These are phyloP conservation scores for Leucoptera coffeella DNA, from an alignment of 2,888 invertebrate species.

Conservation along the genomic window DNA sequence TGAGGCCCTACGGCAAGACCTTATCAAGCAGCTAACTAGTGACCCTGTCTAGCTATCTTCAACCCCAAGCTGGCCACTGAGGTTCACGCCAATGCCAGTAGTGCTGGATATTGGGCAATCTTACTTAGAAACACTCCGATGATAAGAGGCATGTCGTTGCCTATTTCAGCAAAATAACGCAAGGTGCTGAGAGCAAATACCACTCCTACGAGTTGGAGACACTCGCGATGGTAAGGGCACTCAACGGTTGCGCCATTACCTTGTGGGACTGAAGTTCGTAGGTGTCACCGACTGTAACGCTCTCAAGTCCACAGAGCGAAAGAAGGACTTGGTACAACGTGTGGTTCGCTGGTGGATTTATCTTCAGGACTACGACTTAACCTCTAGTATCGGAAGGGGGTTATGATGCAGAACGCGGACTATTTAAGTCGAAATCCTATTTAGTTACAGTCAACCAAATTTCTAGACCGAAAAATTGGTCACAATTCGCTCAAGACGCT, in stretches of 20 bases:
- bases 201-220: too few relatives aligned
- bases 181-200: conserved; percentile 7
- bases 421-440: conserved; percentile 1
- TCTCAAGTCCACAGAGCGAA: conserved; percentile 8
- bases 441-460: conserved; percentile 1
- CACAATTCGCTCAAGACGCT: conserved; percentile 4
- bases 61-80: conserved; percentile 7
- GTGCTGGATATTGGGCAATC: conserved; percentile 7
- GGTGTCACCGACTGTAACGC: conserved; percentile 11
- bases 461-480: conserved; percentile 2
- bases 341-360: conserved; percentile 11
- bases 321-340: conserved; percentile 9
- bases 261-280: conserved; percentile 2
- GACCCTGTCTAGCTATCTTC: conserved; percentile 7
- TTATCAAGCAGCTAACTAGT: conserved; percentile 1
- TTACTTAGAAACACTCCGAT: conserved; percentile 7
- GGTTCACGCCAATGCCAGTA: conserved; percentile 10
- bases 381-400: conserved; percentile 2
- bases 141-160: background rate
- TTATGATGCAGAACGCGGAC: conserved; percentile 1
- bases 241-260: conserved; percentile 9
- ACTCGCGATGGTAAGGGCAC: conserved; percentile 8
- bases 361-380: conserved; percentile 8
- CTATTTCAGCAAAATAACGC: conserved; percentile 8
- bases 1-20: conserved; percentile 1